Conservation (phyloP, 2,888 invertebrate species). For the Stenchaetothrips biformis region DNA sequence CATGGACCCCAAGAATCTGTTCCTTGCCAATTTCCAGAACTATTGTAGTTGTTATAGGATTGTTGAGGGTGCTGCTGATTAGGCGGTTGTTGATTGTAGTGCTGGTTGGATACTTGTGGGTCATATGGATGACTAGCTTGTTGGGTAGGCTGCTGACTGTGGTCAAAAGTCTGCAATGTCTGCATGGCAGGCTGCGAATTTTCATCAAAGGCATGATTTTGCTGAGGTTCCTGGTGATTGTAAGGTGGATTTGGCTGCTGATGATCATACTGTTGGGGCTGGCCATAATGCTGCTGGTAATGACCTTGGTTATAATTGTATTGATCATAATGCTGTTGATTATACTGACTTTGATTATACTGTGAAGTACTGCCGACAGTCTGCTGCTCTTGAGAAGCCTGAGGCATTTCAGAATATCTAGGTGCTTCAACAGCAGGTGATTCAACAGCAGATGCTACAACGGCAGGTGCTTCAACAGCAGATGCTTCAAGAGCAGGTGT, state of each 20-base stretch:
- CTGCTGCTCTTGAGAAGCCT: background rate
- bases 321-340: background rate
- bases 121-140: background rate
- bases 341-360: background rate
- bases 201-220: background rate
- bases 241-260: background rate
- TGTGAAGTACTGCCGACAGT: background rate
- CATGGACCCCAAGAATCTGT: conserved; percentile 6
- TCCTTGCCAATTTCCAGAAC: background rate
- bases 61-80: background rate
- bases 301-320: background rate
- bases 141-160: background rate
- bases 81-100: background rate
- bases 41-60: background rate
- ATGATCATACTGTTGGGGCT: background rate
- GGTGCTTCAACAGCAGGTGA: conserved; percentile 27
- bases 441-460: background rate
- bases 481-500: background rate
- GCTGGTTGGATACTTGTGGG: background rate
- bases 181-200: background rate
- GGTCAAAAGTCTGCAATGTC: background rate
- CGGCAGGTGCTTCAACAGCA: background rate
- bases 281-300: background rate
- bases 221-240: background rate
- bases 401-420: conserved; percentile 29